Evolutionary conservation across 2,113 vertebrate genomes (phyloP).

Genomic region (Onychostoma macrolepis): DNA sequence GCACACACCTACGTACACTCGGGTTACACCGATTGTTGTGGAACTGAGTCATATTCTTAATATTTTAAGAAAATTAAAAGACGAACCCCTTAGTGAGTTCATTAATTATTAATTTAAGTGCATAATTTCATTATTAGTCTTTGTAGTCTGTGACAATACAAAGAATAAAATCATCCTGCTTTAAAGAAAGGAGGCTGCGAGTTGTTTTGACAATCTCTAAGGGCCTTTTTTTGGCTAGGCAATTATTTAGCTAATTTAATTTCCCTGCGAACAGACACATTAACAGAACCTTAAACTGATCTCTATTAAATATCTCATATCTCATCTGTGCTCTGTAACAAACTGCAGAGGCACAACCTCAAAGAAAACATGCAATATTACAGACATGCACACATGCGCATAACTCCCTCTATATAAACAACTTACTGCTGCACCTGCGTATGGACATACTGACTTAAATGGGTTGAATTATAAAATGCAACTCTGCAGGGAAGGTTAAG

Average conservation of each 20-base stretch:
- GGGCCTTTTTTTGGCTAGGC: slow-evolving; percentile 31
- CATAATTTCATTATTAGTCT: slow-evolving; percentile 37
- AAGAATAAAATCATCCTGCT: slow-evolving; percentile 32
- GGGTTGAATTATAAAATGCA: neutral
- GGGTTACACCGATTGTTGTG: slow-evolving; percentile 9
- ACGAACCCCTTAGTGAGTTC: slow-evolving; percentile 24
- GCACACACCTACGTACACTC: slow-evolving; percentile 39
- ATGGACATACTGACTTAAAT: neutral
- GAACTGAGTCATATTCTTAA: slow-evolving; percentile 30
- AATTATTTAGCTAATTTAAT: slow-evolving; percentile 55
- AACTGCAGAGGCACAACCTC: slow-evolving; percentile 32
- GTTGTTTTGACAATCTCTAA: slow-evolving; percentile 36
- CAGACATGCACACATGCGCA: slow-evolving; percentile 2
- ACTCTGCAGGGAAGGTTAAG: neutral
- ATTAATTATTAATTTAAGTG: slow-evolving; percentile 46
- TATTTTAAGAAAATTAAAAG: slow-evolving; percentile 38
- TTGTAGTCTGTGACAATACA: slow-evolving; percentile 29
- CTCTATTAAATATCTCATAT: slow-evolving; percentile 40
- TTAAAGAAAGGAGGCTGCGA: slow-evolving; percentile 12
- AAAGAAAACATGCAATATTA: slow-evolving; percentile 35
- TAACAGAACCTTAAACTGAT: slow-evolving; percentile 45
- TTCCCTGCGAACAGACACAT: slow-evolving; percentile 17
- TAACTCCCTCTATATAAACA: neutral
- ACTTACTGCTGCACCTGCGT: neutral
- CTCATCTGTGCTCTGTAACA: slow-evolving; percentile 30